Evolutionary conservation across 1,140 invertebrate species (phyloP).

Genomic region (Oryzaephilus surinamensis): DNA sequence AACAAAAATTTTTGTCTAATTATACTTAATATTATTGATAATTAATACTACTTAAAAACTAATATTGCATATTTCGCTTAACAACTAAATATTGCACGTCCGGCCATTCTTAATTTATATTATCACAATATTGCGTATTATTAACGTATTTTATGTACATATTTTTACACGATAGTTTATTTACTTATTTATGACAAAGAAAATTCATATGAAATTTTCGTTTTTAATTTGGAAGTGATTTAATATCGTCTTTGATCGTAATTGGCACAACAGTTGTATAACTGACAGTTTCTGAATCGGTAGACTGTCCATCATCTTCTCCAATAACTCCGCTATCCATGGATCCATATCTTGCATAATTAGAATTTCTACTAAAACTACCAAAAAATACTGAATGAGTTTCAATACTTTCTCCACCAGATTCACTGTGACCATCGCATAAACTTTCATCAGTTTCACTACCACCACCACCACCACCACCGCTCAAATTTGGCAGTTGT

Average conservation of each 20-base stretch:
- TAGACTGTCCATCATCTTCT: conserved; percentile 20
- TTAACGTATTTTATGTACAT: background rate
- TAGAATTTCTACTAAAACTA: conserved; percentile 37
- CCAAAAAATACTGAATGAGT: conserved; percentile 73
- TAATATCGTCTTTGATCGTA: background rate
- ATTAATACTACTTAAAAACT: conserved; percentile 1
- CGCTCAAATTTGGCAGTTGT: conserved; percentile 41
- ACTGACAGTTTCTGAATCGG: conserved; percentile 40
- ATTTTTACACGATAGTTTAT: conserved; percentile 1
- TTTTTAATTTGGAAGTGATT: background rate
- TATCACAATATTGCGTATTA: conserved; percentile 12
- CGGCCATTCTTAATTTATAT: conserved; percentile 17
- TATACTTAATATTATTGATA: conserved; percentile 3
- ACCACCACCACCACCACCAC: too few species aligned
- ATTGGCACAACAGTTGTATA: conserved; percentile 38
- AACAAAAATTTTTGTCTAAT: too few species aligned
- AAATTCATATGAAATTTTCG: background rate
- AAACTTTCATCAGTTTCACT: conserved; percentile 62
- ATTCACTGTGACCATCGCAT: conserved; percentile 67
- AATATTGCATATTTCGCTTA: conserved; percentile 7
- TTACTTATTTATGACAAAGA: background rate
- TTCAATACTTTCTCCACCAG: conserved; percentile 71
- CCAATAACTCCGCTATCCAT: conserved; percentile 18
- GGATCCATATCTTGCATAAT: conserved; percentile 1
- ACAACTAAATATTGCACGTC: conserved; percentile 18